phyloP scores from a whole-genome alignment of 2,797 vertebrate species.

The Carduelis carduelis region DNA sequence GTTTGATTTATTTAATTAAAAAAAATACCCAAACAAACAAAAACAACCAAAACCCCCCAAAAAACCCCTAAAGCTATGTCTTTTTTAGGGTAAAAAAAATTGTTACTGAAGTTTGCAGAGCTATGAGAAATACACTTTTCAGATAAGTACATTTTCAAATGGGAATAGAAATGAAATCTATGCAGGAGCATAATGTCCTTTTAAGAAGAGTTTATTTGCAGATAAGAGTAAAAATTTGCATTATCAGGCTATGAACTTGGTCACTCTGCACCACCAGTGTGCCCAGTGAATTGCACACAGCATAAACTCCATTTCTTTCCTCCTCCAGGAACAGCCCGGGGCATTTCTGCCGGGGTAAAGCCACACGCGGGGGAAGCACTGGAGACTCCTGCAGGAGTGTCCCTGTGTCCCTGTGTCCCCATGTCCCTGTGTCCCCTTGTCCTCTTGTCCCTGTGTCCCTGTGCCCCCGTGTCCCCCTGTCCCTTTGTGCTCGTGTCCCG shows the following conservation, averaged over 20 bases:
- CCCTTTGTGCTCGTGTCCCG: too few relatives aligned
- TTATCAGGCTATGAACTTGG: not conserved
- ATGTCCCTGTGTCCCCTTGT: not conserved
- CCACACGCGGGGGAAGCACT: rapidly evolving
- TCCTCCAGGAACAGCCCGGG: rapidly evolving
- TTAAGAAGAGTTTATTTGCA: not conserved
- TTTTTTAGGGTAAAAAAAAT: not conserved
- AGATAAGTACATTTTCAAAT: not conserved
- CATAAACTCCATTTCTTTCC: rapidly evolving
- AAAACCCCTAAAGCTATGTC: rapidly evolving
- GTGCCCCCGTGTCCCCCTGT: too few relatives aligned
- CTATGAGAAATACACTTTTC: not conserved
- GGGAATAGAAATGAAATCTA: not conserved
- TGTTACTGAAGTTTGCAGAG: not conserved
- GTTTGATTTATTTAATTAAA: not conserved
- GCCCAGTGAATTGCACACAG: rapidly evolving
- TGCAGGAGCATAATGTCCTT: not conserved
- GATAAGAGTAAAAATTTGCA: not conserved
- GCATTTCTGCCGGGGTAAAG: not conserved
- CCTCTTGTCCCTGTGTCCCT: rapidly evolving
- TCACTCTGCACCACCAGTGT: rapidly evolving
- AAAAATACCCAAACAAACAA: not conserved
- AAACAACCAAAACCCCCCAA: rapidly evolving
- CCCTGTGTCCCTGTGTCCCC: not conserved
- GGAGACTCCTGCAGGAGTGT: not conserved